phyloP scores from a whole-genome alignment of 2,888 invertebrate genomes.

The Apotomis turbidana region DNA sequence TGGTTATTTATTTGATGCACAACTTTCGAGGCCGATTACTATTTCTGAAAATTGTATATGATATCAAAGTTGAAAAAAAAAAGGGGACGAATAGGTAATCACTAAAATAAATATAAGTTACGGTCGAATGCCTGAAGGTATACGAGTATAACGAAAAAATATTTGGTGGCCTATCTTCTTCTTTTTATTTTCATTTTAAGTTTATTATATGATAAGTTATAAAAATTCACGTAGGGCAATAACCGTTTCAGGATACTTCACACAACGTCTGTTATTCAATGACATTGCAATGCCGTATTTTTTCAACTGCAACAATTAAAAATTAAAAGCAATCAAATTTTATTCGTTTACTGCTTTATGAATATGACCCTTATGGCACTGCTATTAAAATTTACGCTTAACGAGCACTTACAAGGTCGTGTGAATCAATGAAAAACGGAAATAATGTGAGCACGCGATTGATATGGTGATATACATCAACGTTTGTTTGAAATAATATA shows the following conservation, averaged over 20 bases:
- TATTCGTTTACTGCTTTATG: slow-evolving; percentile 24
- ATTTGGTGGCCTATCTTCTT: not conserved
- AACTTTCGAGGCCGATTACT: too few species aligned
- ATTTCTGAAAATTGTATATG: too few species aligned
- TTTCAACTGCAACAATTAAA: slow-evolving; percentile 28
- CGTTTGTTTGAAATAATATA: not conserved
- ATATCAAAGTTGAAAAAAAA: too few species aligned
- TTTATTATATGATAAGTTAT: not conserved
- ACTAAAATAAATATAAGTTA: too few species aligned
- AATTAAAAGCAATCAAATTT: slow-evolving; percentile 12
- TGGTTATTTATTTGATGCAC: too few species aligned
- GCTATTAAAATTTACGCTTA: slow-evolving; percentile 8
- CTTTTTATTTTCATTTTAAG: not conserved
- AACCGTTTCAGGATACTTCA: slow-evolving; percentile 8
- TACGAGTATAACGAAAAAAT: too few species aligned
- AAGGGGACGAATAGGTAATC: too few species aligned
- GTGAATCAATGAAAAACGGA: slow-evolving; percentile 30
- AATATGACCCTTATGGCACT: slow-evolving; percentile 24
- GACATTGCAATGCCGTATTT: slow-evolving; percentile 10
- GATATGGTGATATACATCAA: slow-evolving; percentile 3
- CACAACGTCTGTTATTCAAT: slow-evolving; percentile 32
- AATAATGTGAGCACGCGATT: slow-evolving; percentile 25
- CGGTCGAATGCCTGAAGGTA: too few species aligned
- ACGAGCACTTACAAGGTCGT: slow-evolving; percentile 29
- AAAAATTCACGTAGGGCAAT: not conserved